A percentile compares a stretch with the other conserved stretches of the same genome.
phyloP scores from a whole-genome alignment of 2,888 invertebrate genomes.

The Drosophila vallismaia region DNA sequence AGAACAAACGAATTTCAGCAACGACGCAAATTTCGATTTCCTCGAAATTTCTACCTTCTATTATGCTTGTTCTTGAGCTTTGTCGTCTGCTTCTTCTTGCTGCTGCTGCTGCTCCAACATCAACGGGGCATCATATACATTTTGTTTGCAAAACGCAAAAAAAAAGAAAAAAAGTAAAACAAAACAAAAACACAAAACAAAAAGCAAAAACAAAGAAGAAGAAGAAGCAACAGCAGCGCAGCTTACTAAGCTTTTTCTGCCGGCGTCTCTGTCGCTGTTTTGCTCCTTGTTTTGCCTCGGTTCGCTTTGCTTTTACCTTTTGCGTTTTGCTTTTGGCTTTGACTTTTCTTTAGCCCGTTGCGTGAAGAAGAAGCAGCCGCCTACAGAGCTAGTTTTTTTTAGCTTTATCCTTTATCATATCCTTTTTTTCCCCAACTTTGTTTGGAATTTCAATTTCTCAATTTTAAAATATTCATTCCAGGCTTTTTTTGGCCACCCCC shows the following conservation, averaged over 20 bases:
- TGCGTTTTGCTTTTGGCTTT: slow-evolving; percentile 43
- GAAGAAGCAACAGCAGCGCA: slow-evolving; percentile 54
- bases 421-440: slow-evolving; percentile 51
- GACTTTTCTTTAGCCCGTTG: slow-evolving; percentile 19
- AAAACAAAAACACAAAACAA: slow-evolving; percentile 4
- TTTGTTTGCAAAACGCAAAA: slow-evolving; percentile 65
- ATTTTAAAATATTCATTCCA: slow-evolving; percentile 69
- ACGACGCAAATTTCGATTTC: slow-evolving; percentile 78
- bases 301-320: slow-evolving; percentile 66
- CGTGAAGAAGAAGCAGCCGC: slow-evolving; percentile 42
- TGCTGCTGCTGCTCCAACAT: slow-evolving; percentile 32
- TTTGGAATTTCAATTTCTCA: slow-evolving; percentile 57
- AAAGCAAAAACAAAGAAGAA: slow-evolving; percentile 28
- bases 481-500: slow-evolving; percentile 41
- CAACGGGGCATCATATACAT: slow-evolving; percentile 33
- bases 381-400: slow-evolving; percentile 67
- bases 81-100: slow-evolving; percentile 47
- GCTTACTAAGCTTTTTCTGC: slow-evolving; percentile 75
- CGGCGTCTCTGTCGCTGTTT: slow-evolving; percentile 42
- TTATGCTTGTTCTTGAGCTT: slow-evolving; percentile 59
- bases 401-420: slow-evolving; percentile 51
- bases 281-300: slow-evolving; percentile 71
- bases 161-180: slow-evolving; percentile 41
- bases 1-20: slow-evolving; percentile 67
- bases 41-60: slow-evolving; percentile 76